phyloP scores from a whole-genome alignment of 35 echinoderm and acorn worm species.

The Strongylocentrotus purpuratus region DNA sequence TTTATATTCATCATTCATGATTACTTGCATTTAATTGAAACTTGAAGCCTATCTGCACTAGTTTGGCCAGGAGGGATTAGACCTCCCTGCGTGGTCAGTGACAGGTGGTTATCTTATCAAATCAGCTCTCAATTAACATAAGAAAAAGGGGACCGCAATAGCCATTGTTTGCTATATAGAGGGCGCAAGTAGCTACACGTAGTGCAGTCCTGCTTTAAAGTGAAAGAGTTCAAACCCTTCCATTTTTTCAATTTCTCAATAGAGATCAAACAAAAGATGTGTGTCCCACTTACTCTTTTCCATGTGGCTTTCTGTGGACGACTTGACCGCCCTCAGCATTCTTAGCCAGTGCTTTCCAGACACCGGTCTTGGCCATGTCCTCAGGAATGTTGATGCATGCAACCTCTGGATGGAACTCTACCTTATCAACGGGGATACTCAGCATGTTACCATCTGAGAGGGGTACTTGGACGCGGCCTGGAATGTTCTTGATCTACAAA shows the following conservation, averaged over 20 bases:
- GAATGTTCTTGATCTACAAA: conserved; percentile 57
- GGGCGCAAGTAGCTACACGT: no score
- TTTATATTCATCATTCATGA: no score
- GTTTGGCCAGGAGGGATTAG: no score
- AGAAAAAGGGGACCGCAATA: no score
- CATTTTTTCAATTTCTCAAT: neutral
- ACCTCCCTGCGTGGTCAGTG: no score
- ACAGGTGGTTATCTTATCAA: no score
- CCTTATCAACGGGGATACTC: conserved; percentile 93
- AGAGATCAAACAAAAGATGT: neutral
- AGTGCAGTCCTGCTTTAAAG: no score
- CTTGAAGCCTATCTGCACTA: no score
- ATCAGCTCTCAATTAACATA: no score
- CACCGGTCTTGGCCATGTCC: conserved; percentile 92
- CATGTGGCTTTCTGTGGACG: conserved; percentile 13
- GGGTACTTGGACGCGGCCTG: conserved; percentile 82
- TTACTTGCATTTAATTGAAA: no score
- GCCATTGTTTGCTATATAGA: no score
- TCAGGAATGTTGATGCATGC: conserved; percentile 86
- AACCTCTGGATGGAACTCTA: conserved; percentile 74
- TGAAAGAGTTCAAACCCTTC: no score
- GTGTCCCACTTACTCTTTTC: conserved; percentile 48
- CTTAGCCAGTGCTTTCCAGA: conserved; percentile 63
- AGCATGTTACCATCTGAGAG: conserved; percentile 88
- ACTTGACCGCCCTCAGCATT: conserved; percentile 33